phyloP scores from a whole-genome alignment of 2,888 invertebrate genomes.

The Nomada ferruginata region DNA sequence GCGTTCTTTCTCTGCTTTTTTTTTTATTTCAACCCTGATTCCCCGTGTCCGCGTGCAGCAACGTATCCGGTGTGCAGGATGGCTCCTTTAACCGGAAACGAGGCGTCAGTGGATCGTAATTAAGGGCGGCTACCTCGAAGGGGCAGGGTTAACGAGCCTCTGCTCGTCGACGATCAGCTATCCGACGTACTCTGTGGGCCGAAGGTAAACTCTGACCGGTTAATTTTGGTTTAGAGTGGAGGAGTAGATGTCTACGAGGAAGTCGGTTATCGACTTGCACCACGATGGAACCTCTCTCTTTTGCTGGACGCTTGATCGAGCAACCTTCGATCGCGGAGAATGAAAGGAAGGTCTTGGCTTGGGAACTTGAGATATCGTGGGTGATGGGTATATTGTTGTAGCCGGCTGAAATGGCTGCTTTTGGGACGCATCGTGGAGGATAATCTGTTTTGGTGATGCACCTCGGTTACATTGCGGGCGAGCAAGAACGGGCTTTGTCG shows the following conservation, averaged over 20 bases:
- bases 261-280: constrained; percentile 22
- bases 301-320: constrained; percentile 20
- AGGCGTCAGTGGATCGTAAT: constrained; percentile 61
- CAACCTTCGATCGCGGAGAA: constrained; percentile 12
- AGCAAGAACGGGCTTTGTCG: no score
- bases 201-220: constrained; percentile 66
- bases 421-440: background rate
- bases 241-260: constrained; percentile 39
- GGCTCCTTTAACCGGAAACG: constrained; percentile 48
- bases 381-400: background rate
- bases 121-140: constrained; percentile 65
- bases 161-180: constrained; percentile 32
- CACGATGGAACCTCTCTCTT: background rate
- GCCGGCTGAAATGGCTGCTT: background rate
- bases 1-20: background rate
- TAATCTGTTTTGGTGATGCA: background rate
- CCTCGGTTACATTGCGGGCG: no score
- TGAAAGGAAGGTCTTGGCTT: background rate
- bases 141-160: constrained; percentile 69
- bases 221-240: constrained; percentile 56
- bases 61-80: constrained; percentile 1
- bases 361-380: constrained; percentile 12
- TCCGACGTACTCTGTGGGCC: constrained; percentile 60
- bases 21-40: background rate
- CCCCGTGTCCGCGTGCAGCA: background rate